phyloP scores from a whole-genome alignment of 1,140 invertebrate species.

The Pseudomyrmex concolor region DNA sequence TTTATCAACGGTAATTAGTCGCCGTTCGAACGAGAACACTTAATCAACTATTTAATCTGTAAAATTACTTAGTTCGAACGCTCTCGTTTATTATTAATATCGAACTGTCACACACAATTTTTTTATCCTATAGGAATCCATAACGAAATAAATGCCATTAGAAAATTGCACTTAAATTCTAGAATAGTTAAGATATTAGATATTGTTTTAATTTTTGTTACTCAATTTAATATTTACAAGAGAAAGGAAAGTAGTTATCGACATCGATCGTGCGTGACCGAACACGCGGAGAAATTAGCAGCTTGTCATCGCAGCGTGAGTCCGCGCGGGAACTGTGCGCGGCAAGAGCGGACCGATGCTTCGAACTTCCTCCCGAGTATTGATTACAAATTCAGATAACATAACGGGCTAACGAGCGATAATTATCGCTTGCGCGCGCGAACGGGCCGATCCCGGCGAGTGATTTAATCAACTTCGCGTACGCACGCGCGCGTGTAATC shows the following conservation, averaged over 20 bases:
- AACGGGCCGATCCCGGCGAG: constrained; percentile 62
- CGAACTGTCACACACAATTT: neutral
- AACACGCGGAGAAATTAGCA: constrained; percentile 45
- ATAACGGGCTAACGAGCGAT: constrained; percentile 77
- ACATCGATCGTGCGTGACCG: too few species aligned
- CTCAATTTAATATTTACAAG: neutral
- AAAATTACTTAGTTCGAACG: constrained; percentile 2
- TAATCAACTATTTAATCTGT: constrained; percentile 24
- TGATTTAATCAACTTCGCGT: constrained; percentile 75
- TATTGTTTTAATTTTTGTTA: neutral
- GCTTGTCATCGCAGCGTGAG: neutral
- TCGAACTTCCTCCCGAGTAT: constrained; percentile 65
- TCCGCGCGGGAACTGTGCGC: neutral
- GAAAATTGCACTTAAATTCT: neutral
- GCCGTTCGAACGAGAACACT: constrained; percentile 13
- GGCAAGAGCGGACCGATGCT: neutral
- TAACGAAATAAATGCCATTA: too few species aligned
- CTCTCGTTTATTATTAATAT: neutral
- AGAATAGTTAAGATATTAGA: neutral
- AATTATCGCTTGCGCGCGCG: constrained; percentile 74
- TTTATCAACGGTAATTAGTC: constrained; percentile 20
- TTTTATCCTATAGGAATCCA: too few species aligned
- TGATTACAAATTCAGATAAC: constrained; percentile 78
- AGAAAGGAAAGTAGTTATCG: neutral
- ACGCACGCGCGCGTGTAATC: constrained; percentile 5